Evolutionary conservation across 2,797 vertebrate genomes (phyloP).

Genomic region (Sorex maritimensis): DNA sequence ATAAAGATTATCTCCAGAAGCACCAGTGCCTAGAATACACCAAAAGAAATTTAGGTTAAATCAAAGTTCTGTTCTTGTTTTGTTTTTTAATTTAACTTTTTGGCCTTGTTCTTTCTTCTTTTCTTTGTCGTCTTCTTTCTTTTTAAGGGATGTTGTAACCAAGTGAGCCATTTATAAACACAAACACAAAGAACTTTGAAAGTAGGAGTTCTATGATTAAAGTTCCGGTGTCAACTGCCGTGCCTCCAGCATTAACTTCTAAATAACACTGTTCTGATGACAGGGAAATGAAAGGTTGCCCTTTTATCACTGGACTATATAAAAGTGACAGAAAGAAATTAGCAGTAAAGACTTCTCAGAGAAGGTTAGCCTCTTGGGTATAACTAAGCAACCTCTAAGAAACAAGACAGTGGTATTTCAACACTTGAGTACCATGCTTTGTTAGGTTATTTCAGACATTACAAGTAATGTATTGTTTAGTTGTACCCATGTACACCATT

Average conservation of each 20-base stretch:
- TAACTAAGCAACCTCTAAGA: constrained; percentile 88
- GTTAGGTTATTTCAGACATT: constrained; percentile 89
- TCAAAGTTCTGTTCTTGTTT: constrained; percentile 24
- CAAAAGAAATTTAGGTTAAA: neutral
- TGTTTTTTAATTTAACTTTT: constrained; percentile 2
- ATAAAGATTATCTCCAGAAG: constrained; percentile 70
- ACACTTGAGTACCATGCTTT: constrained; percentile 87
- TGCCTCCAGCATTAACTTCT: constrained; percentile 82
- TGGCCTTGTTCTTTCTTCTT: neutral
- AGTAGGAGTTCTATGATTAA: constrained; percentile 34
- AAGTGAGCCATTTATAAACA: constrained; percentile 70
- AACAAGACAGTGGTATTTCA: constrained; percentile 81
- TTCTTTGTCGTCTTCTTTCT: too few relatives aligned
- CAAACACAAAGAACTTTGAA: constrained; percentile 22
- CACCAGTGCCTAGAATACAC: constrained; percentile 56
- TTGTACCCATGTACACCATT: constrained; percentile 87
- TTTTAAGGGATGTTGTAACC: neutral
- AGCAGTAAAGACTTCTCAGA: constrained; percentile 87
- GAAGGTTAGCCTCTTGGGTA: constrained; percentile 86
- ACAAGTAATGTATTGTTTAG: constrained; percentile 89
- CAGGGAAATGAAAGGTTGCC: constrained; percentile 72
- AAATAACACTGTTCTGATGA: constrained; percentile 83
- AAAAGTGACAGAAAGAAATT: constrained; percentile 88
- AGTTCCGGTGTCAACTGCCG: constrained; percentile 71
- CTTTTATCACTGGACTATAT: constrained; percentile 84